Evolutionary conservation across 64 coral and sea anemone genomes (phyloP).

Genomic region (Pocillopora verrucosa): DNA sequence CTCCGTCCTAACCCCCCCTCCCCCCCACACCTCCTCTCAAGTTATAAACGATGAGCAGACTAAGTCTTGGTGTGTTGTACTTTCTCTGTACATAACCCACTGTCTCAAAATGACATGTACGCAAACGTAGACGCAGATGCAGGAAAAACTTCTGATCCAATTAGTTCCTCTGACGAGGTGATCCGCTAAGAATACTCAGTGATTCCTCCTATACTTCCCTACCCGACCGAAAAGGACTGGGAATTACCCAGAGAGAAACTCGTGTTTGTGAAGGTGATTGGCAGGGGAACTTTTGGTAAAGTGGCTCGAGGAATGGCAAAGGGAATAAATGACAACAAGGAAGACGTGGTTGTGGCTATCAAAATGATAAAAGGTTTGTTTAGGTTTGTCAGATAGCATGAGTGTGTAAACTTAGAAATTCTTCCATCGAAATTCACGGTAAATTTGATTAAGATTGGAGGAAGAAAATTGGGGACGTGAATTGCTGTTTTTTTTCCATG

Average conservation of each 20-base stretch:
- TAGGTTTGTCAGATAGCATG: too few species aligned
- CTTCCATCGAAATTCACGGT: too few species aligned
- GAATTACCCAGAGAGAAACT: constrained; percentile 39
- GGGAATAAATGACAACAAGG: neutral
- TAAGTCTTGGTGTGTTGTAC: too few species aligned
- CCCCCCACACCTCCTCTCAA: too few species aligned
- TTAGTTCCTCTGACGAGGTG: neutral
- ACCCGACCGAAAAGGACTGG: constrained; percentile 21
- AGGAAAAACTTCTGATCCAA: neutral
- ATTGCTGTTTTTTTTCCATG: too few species aligned
- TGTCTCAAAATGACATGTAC: too few species aligned
- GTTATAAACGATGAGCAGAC: too few species aligned
- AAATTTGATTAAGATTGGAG: too few species aligned
- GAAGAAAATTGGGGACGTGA: too few species aligned
- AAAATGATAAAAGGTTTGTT: constrained; percentile 62
- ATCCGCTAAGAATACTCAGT: constrained; percentile 19
- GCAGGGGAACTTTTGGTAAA: constrained; percentile 60
- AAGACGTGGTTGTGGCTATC: constrained; percentile 28
- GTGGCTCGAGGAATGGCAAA: constrained; percentile 43
- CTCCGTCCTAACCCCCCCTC: too few species aligned
- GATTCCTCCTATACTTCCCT: constrained; percentile 29
- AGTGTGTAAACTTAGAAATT: too few species aligned
- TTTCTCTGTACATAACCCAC: neutral
- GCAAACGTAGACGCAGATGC: neutral
- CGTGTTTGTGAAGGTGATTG: constrained; percentile 47